A percentile compares a stretch with the other conserved stretches of the same genome.
phyloP scores from a whole-genome alignment of 2,113 vertebrate genomes.

The Cathartes aura region DNA sequence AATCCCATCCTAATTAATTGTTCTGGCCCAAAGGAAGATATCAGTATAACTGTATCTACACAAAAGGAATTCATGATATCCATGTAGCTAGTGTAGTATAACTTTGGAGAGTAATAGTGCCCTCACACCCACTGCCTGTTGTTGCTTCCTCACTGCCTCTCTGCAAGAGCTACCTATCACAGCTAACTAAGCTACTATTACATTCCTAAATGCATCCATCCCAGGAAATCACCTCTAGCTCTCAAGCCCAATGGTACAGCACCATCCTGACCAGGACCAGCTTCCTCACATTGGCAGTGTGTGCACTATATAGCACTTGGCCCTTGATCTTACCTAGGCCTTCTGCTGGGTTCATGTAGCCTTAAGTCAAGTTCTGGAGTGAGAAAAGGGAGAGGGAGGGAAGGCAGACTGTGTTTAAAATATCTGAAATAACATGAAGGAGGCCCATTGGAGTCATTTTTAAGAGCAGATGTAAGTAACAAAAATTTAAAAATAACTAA shows the following conservation, averaged over 20 bases:
- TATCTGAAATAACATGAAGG: background rate
- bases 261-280: background rate
- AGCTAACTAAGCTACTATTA: background rate
- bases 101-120: background rate
- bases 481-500: background rate
- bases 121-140: background rate
- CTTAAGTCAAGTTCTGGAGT: background rate
- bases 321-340: background rate
- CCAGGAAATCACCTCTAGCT: background rate
- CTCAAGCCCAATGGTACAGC: background rate
- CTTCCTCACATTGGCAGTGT: background rate
- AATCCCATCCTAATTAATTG: background rate
- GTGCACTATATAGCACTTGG: accelerated
- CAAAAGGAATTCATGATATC: background rate
- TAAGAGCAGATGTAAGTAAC: background rate
- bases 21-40: background rate
- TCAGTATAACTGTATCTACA: background rate
- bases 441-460: background rate
- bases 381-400: background rate
- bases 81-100: background rate
- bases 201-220: background rate
- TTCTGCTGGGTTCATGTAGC: background rate
- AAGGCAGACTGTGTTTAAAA: background rate
- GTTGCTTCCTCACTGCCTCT: background rate
- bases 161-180: background rate